These are phyloP conservation scores for Andrena trimmerana DNA, from an alignment of 2,888 invertebrate species.

Conservation along the genomic window DNA sequence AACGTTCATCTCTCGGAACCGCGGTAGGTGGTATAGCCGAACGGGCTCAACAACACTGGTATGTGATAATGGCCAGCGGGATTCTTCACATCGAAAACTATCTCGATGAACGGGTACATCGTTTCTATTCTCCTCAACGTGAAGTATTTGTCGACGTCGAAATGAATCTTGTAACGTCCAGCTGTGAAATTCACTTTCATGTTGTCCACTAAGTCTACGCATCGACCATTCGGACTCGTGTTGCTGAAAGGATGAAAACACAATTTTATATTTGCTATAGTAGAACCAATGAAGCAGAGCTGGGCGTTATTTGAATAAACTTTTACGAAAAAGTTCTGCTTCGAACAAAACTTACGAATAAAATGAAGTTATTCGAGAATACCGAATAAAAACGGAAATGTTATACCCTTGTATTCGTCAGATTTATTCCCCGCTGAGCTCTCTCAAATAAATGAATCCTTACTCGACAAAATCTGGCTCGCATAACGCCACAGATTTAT, in stretches of 20 bases:
- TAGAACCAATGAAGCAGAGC: background rate
- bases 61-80: constrained; percentile 90
- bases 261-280: background rate
- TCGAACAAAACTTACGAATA: too few relatives aligned
- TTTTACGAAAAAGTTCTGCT: too few relatives aligned
- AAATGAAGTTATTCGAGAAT: too few relatives aligned
- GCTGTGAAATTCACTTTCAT: constrained; percentile 86
- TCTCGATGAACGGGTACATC: constrained; percentile 92
- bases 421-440: too few relatives aligned
- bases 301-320: too few relatives aligned
- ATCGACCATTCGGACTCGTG: constrained; percentile 90
- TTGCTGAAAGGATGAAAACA: constrained; percentile 75
- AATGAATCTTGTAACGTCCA: constrained; percentile 91
- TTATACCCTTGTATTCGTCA: too few relatives aligned
- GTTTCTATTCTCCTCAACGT: constrained; percentile 87
- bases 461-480: too few relatives aligned
- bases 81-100: constrained; percentile 89
- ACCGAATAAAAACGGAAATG: too few relatives aligned
- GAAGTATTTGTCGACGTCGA: constrained; percentile 91
- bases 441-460: too few relatives aligned
- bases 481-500: too few relatives aligned
- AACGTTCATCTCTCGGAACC: constrained; percentile 86
- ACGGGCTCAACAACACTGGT: constrained; percentile 91
- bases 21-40: constrained; percentile 92
- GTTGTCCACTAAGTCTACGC: constrained; percentile 88